A percentile compares a stretch with the other conserved stretches of the same genome.
Conservation (phyloP, 2,113 vertebrate species). For the Forbesichthys papilliferus region DNA sequence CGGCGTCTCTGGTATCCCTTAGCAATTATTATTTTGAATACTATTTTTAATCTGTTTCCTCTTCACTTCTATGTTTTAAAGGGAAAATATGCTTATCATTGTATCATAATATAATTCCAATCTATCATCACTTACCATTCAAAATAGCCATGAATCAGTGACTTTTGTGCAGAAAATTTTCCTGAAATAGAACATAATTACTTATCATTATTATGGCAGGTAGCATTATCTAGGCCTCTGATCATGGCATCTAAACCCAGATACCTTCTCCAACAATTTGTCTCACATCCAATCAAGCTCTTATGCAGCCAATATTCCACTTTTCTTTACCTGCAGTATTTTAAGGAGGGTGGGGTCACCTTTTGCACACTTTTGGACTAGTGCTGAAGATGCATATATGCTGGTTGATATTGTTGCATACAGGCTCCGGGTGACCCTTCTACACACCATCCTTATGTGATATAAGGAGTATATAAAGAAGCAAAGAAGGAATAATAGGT, state of each 20-base stretch:
- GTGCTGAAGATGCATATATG: constrained; percentile 65
- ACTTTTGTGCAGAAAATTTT: not conserved
- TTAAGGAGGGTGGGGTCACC: constrained; percentile 49
- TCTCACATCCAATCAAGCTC: constrained; percentile 57
- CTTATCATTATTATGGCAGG: too few species aligned
- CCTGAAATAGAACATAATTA: too few species aligned
- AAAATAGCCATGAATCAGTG: too few species aligned
- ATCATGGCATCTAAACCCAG: constrained; percentile 34
- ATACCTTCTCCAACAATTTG: constrained; percentile 61
- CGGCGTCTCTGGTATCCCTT: constrained; percentile 73
- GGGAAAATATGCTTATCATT: constrained; percentile 53
- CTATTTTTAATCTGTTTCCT: constrained; percentile 82
- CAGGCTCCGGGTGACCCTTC: constrained; percentile 67
- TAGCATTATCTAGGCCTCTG: too few species aligned
- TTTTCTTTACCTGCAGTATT: constrained; percentile 52
- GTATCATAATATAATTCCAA: too few species aligned
- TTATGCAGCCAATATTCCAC: constrained; percentile 52
- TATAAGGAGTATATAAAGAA: constrained; percentile 70
- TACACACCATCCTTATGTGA: constrained; percentile 65
- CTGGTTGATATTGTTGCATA: constrained; percentile 77
- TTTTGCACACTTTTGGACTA: constrained; percentile 59
- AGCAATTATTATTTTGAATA: constrained; percentile 80
- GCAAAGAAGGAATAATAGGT: constrained; percentile 59
- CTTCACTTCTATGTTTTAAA: constrained; percentile 61
- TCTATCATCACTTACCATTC: too few species aligned